Conservation (phyloP, 2,797 vertebrate genomes). For the Manis javanica region DNA sequence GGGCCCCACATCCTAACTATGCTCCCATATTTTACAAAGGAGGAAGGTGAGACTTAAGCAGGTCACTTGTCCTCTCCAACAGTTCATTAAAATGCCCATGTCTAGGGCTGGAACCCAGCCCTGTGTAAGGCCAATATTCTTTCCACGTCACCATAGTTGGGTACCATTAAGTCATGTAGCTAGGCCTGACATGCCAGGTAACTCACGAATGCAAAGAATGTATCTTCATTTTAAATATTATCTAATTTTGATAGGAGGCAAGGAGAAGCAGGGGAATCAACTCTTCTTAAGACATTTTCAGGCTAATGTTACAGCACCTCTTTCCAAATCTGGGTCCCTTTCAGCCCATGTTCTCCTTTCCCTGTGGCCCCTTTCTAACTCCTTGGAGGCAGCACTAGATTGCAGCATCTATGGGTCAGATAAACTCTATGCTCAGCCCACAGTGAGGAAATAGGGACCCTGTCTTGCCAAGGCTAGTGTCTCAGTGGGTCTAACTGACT, state of each 20-base stretch:
- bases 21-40: not conserved
- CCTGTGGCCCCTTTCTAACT: conserved; percentile 57
- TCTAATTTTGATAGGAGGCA: not conserved
- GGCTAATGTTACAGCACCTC: conserved; percentile 64
- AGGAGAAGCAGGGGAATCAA: conserved; percentile 29
- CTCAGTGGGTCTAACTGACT: not conserved
- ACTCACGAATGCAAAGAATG: not conserved
- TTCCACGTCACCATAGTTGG: not conserved
- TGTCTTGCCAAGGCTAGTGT: conserved; percentile 32
- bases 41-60: conserved; percentile 39
- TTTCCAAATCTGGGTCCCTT: conserved; percentile 69
- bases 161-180: not conserved
- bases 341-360: conserved; percentile 63
- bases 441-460: not conserved
- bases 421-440: conserved; percentile 22
- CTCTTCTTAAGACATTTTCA: conserved; percentile 73
- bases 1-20: not conserved
- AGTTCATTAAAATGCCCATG: not conserved
- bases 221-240: conserved; percentile 11
- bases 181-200: not conserved
- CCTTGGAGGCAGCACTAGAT: conserved; percentile 65
- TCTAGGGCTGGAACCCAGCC: not conserved
- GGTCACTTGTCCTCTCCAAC: not conserved
- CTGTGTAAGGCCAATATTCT: not conserved
- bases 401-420: conserved; percentile 40